Evolutionary conservation across 2,113 vertebrate species (phyloP), one percentile per base, ranked within the genome.

Genomic region (Onychorhynchus coronatus): DNA sequence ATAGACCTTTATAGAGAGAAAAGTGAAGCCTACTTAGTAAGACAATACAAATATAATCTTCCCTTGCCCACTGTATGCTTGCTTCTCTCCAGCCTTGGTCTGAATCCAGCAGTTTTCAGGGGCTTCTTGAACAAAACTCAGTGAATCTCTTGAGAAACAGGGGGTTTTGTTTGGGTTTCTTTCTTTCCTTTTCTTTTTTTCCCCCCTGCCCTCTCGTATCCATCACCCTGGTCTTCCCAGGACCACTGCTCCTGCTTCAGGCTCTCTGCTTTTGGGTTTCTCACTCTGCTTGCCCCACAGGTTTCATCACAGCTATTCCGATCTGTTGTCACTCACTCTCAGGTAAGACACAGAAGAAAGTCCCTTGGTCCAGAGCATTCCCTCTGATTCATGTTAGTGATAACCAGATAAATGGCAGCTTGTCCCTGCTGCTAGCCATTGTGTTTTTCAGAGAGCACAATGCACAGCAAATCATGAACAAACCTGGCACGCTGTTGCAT

Each of bases 141-240:
- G 2, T 78, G 23, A 8, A 1, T 73, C 37, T 73, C n/a, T 37
- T 35, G 21, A 58, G 18, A 65, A 67, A 87, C 68, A 37, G 3
- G 2, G 2, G 8, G 1, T 2, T 15, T 35, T 25, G 6, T 6
- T 31, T 41, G 0, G 3, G 39, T 63, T 63, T 41, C 16, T 63
- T 84, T 49, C 4, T 35, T 39, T 11, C 1, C 2, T 0, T 52
- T 37, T 30, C 8, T 46, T 41, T 12, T 4, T 6, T 20, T n/a
- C 8, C 28, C 44, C 6, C 6, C 17, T 46, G 6, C 47, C 11
- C 2, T 42, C 9, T 65, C 62, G 10, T 52, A 37, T 71, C 10
- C 53, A 5, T 42, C 8, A 35, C 16, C 33, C 23, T 67, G 11
- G 25, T 85, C 47, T 89, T 42, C 25, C 11, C 49, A 72, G 47